Evolutionary conservation across 2,888 invertebrate genomes (phyloP).

Genomic region (Tenthredo notha): DNA sequence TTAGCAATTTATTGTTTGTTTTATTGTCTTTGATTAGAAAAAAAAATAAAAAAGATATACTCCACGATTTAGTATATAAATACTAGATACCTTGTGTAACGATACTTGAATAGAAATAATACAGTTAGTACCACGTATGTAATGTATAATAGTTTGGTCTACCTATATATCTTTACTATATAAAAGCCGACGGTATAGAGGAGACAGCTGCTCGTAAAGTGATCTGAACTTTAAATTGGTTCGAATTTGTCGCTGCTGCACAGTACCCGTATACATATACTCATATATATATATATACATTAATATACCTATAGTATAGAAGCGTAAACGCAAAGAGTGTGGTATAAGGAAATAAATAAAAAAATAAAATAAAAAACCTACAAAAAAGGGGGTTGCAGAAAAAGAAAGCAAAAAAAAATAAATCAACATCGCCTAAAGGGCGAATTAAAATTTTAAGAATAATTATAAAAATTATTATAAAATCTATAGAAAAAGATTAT

Average conservation of each 20-base stretch:
- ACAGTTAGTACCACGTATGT: neutral
- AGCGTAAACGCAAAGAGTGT: neutral
- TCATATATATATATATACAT: neutral
- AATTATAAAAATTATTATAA: neutral
- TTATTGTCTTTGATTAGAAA: too few species aligned
- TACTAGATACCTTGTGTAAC: neutral
- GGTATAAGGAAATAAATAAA: neutral
- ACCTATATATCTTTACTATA: neutral
- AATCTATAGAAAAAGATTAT: neutral
- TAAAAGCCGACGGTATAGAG: neutral
- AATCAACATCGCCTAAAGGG: neutral
- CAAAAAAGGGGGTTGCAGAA: neutral
- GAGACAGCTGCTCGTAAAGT: constrained; percentile 44
- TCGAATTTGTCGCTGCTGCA: constrained; percentile 14
- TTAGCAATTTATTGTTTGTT: too few species aligned
- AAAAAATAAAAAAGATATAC: too few species aligned
- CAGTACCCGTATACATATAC: neutral
- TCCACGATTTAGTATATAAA: neutral
- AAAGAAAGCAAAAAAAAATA: neutral
- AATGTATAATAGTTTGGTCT: neutral
- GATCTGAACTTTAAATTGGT: constrained; percentile 51
- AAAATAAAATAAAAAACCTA: neutral
- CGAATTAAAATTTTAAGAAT: neutral
- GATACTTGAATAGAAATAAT: constrained; percentile 30
- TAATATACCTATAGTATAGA: neutral